These are phyloP conservation scores for Lanistes nyassanus DNA, from an alignment of 1,140 invertebrate genomes.

Conservation along the genomic window DNA sequence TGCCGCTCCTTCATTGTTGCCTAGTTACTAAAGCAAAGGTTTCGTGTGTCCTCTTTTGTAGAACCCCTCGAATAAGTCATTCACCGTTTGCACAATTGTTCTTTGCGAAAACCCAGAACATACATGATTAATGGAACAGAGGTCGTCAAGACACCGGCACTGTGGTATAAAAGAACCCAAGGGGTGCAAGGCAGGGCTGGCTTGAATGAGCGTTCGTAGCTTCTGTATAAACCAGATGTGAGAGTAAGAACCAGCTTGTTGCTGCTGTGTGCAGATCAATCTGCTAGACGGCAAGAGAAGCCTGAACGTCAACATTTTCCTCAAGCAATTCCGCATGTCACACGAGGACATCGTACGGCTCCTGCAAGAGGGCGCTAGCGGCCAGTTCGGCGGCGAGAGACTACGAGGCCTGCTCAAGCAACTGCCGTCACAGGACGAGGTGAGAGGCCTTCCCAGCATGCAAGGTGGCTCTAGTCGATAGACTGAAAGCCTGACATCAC, in stretches of 20 bases:
- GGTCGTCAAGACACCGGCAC: too few species aligned
- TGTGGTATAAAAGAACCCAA: too few species aligned
- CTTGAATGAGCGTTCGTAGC: neutral
- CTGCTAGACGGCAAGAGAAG: slow-evolving; percentile 81
- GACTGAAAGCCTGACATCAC: too few species aligned
- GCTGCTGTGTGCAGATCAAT: slow-evolving; percentile 48
- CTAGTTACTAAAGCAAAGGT: too few species aligned
- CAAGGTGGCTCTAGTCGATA: too few species aligned
- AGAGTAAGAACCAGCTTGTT: neutral
- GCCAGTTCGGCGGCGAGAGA: slow-evolving; percentile 92
- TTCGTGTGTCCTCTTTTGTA: too few species aligned
- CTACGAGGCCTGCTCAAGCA: slow-evolving; percentile 91
- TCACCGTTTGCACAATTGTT: too few species aligned
- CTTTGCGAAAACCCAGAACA: too few species aligned
- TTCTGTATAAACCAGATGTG: neutral
- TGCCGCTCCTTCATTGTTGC: too few species aligned
- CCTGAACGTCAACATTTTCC: slow-evolving; percentile 96
- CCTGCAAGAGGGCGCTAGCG: slow-evolving; percentile 85
- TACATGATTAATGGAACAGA: too few species aligned
- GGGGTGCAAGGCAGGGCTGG: neutral
- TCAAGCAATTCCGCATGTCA: slow-evolving; percentile 90
- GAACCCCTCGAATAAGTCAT: too few species aligned
- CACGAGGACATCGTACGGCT: slow-evolving; percentile 92
- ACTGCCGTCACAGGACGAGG: slow-evolving; percentile 91
- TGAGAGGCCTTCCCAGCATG: slow-evolving; percentile 41